Base-by-base conservation (phyloP, 1,140 invertebrate species). In the Drosophila subpulchrella region DNA sequence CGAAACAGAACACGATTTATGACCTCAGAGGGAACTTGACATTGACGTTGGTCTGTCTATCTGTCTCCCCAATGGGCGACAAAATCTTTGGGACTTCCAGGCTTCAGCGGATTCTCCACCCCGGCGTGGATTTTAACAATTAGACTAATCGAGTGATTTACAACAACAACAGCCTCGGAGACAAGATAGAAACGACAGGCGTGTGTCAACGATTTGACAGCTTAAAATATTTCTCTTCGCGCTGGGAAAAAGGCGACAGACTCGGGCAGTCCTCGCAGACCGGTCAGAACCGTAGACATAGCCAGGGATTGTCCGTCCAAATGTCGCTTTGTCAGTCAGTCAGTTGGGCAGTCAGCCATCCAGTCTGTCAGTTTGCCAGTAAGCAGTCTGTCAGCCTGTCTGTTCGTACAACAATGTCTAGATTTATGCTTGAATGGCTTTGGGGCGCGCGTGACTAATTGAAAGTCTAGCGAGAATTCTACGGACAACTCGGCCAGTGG, bases 91-190 rank as follows among this genome's bases (percentile, higher is more conserved):
- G 48, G 51, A 71, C 53, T 56, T 68, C 17, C 36, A 67, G 63
- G 30, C 34, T 57, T 59, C 59, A 46, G 39, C 51, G 47, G 34
- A 7, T 53, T 53, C 47, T 54, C 55, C 27, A 27, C 4, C 11
- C 12, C 36, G 20, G 53, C 82, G 73, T 81, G 71, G 84, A 84
- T 81, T 81, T 72, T 63, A 89, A 89, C 84, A 89, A 89, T 89
- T 89, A 89, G 80, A 90, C 84, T 89, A 86, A 89, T 89, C 84
- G 84, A 89, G 77, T 84, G 84, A 89, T 89, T 89, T 89, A 76
- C 76, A 72, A 58, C 46, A 60, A 59, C 54, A 59, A 48, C 36
- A 58, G 41, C 41, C 24, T 3, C 58, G 15, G 39, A 47, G 39
- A 42, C 42, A n/a, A 24, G 51, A 68, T 68, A 30, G 54, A 62